Evolutionary conservation across 2,797 vertebrate species (phyloP).

Genomic region (Prunella strophiata): DNA sequence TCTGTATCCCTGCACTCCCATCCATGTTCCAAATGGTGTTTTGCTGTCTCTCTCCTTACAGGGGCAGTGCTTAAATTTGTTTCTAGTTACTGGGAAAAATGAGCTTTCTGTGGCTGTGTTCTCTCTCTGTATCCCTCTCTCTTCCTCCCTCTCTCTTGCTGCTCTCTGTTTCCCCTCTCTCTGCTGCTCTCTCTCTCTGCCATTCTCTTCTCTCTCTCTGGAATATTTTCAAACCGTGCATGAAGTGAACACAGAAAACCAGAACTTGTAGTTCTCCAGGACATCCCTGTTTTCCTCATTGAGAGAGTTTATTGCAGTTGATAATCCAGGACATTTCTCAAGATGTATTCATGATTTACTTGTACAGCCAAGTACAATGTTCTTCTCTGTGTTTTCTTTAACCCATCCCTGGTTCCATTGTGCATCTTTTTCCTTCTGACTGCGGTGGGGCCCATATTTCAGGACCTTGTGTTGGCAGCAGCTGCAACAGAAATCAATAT

Average conservation of each 20-base stretch:
- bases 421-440: conserved; percentile 42
- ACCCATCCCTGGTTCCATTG: conserved; percentile 51
- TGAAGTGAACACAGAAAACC: conserved; percentile 26
- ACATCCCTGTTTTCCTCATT: conserved; percentile 67
- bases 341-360: conserved; percentile 37
- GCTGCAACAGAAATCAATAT: not conserved
- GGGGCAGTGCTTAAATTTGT: not conserved
- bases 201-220: not conserved
- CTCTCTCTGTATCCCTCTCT: no score
- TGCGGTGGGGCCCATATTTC: not conserved
- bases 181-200: not conserved
- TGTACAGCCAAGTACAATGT: conserved; percentile 66
- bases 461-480: not conserved
- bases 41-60: not conserved
- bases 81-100: not conserved
- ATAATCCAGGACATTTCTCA: conserved; percentile 66
- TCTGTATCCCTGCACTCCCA: not conserved
- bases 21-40: not conserved
- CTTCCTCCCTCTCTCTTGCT: not conserved
- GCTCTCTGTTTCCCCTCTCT: not conserved
- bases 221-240: not conserved
- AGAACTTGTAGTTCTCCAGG: conserved; percentile 6
- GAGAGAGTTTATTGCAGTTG: conserved; percentile 59
- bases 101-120: not conserved
- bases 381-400: conserved; percentile 68